Evolutionary conservation across 92 coral and sea anemone species (phyloP).

Genomic region (Actinostola sp.): DNA sequence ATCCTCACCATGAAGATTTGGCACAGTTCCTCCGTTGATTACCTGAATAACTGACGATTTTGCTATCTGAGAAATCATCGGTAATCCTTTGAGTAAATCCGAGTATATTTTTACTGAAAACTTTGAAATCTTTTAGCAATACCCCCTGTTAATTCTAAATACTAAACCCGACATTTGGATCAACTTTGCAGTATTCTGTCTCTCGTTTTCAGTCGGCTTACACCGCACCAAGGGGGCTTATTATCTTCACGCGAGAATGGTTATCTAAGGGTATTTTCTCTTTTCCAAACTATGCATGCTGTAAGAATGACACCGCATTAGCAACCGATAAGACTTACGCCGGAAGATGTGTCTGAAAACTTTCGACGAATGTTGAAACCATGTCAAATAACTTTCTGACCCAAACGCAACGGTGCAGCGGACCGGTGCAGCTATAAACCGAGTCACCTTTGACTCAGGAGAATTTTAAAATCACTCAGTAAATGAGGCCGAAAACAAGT

Average conservation of each 20-base stretch:
- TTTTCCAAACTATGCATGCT: background rate
- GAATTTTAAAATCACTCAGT: too few relatives aligned
- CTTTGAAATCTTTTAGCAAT: constrained; percentile 12
- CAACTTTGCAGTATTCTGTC: constrained; percentile 9
- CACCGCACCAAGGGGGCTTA: constrained; percentile 13
- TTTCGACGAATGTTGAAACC: background rate
- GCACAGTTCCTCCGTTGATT: too few relatives aligned
- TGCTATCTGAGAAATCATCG: constrained; percentile 15
- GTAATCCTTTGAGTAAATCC: constrained; percentile 35
- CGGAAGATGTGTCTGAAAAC: background rate
- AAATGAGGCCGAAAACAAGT: too few relatives aligned
- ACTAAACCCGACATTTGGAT: constrained; percentile 12
- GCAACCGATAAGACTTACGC: background rate
- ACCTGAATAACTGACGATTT: background rate
- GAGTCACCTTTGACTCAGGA: too few relatives aligned
- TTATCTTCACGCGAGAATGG: constrained; percentile 8
- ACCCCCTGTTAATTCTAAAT: constrained; percentile 26
- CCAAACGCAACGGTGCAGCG: background rate
- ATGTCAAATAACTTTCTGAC: background rate
- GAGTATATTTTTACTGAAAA: constrained; percentile 18
- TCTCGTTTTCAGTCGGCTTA: background rate
- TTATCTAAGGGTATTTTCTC: constrained; percentile 5
- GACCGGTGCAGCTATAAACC: too few relatives aligned
- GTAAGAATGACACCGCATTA: background rate
- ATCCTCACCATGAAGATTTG: too few relatives aligned